Conservation (phyloP, 1,140 invertebrate genomes). For the Euglossa dilemma region DNA sequence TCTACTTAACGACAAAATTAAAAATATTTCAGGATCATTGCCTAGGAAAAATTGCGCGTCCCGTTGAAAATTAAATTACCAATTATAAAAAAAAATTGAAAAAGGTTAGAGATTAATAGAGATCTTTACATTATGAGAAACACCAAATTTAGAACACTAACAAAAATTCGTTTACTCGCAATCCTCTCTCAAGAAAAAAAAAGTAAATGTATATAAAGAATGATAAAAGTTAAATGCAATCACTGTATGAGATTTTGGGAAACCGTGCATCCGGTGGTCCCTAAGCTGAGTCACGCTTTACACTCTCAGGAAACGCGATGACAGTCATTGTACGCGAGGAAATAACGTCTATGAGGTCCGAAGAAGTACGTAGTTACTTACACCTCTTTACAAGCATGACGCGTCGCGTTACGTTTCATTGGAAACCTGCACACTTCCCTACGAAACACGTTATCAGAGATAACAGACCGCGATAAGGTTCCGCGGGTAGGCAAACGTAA, state of each 20-base stretch:
- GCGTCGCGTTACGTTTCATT: background rate
- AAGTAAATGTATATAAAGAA: no score
- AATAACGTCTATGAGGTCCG: no score
- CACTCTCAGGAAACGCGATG: slow-evolving; percentile 1
- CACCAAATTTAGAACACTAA: no score
- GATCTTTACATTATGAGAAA: no score
- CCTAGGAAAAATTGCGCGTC: no score
- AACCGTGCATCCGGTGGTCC: slow-evolving; percentile 32
- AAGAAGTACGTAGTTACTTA: background rate
- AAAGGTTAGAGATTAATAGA: no score
- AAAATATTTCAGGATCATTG: background rate
- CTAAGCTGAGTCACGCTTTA: slow-evolving; percentile 29
- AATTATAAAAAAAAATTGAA: no score
- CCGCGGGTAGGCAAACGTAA: slow-evolving; percentile 25
- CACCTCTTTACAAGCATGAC: no score
- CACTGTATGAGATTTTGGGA: slow-evolving; percentile 5
- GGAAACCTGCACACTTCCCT: background rate
- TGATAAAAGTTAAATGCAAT: background rate
- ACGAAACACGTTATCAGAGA: slow-evolving; percentile 49
- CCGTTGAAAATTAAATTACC: no score
- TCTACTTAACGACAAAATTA: background rate
- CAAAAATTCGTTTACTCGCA: no score
- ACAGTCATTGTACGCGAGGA: background rate
- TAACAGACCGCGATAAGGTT: slow-evolving; percentile 55
- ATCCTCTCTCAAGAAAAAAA: no score